phyloP scores from a whole-genome alignment of 2,113 vertebrate species.

The Macaca fascicularis region DNA sequence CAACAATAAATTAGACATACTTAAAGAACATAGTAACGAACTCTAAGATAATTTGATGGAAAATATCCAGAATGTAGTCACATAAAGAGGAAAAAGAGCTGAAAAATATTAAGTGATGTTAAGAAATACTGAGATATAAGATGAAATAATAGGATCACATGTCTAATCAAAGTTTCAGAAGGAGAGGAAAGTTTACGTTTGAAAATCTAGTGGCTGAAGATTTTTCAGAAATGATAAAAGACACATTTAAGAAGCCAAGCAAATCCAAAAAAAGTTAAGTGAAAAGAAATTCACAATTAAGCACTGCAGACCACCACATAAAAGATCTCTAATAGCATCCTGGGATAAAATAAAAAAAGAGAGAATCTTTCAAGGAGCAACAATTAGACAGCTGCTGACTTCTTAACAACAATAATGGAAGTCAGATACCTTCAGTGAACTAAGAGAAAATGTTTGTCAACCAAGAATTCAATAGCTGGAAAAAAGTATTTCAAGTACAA shows the following conservation, averaged over 20 bases:
- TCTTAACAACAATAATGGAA: neutral
- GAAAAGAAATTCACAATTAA: neutral
- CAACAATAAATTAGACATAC: neutral
- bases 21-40: neutral
- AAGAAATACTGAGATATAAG: neutral
- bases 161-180: neutral
- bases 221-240: slow-evolving; percentile 36
- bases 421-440: neutral
- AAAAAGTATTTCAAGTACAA: neutral
- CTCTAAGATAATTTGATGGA: neutral
- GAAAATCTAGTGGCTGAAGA: neutral
- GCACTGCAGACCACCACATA: neutral
- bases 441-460: neutral
- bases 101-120: neutral
- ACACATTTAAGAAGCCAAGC: neutral
- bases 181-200: neutral
- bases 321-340: neutral
- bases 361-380: neutral
- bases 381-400: neutral
- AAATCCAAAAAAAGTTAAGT: neutral
- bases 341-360: neutral
- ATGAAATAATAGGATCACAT: neutral
- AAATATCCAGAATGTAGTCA: neutral
- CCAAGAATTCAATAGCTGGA: neutral
- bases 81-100: neutral